Evolutionary conservation across 1,140 invertebrate genomes (phyloP).

Genomic region (Eupristina koningsbergeri): DNA sequence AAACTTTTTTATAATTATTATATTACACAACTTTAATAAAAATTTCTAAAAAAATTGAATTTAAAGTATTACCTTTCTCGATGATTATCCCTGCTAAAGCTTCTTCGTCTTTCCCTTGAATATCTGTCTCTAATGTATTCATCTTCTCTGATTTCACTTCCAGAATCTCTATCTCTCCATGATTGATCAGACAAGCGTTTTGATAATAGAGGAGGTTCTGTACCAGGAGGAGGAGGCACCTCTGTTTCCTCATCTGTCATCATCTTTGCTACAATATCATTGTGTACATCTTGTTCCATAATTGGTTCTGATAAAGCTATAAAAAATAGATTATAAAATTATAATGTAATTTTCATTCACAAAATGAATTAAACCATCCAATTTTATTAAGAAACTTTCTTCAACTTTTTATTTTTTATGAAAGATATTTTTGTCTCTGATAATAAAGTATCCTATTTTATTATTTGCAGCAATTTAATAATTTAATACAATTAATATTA

Average conservation of each 20-base stretch:
- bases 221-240: constrained; percentile 71
- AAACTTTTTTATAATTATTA: too few relatives aligned
- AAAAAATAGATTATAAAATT: constrained; percentile 23
- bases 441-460: too few relatives aligned
- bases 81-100: constrained; percentile 69
- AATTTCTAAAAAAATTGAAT: too few relatives aligned
- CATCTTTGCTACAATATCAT: constrained; percentile 60
- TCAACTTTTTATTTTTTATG: too few relatives aligned
- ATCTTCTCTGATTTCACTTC: constrained; percentile 47
- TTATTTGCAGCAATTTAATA: too few relatives aligned
- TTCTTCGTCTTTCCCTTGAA: constrained; percentile 66
- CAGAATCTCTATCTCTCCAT: constrained; percentile 36
- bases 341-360: too few relatives aligned
- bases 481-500: too few relatives aligned
- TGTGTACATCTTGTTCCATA: constrained; percentile 59
- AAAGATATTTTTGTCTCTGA: too few relatives aligned
- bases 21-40: too few relatives aligned
- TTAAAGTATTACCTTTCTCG: constrained; percentile 63
- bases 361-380: too few relatives aligned
- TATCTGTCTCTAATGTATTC: constrained; percentile 58
- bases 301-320: constrained; percentile 60
- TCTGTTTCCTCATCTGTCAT: constrained; percentile 66
- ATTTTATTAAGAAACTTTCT: too few relatives aligned
- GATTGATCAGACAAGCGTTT: constrained; percentile 50
- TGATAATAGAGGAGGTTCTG: constrained; percentile 70